Percentiles rank a stretch among this genome's conserved stretches.
Conservation (phyloP, 2,888 invertebrate genomes). For the Hyppa rectilinea region DNA sequence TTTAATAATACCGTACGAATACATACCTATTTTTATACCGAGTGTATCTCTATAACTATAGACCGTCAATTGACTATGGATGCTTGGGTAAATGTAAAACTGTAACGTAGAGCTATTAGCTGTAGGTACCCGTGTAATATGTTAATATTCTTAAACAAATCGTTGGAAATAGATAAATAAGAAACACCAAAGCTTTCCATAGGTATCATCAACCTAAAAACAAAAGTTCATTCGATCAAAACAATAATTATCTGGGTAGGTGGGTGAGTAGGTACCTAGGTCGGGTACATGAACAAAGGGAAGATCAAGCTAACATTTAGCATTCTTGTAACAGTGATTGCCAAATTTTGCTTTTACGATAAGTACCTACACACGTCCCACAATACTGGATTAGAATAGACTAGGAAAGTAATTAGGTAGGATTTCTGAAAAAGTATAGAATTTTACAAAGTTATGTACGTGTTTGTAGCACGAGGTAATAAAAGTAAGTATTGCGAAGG, state of each 20-base stretch:
- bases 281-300: neutral
- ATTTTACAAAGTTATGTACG: neutral
- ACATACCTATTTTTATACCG: slow-evolving; percentile 69
- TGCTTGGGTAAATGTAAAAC: slow-evolving; percentile 31
- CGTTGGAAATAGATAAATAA: neutral
- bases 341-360: neutral
- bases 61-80: slow-evolving; percentile 51
- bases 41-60: slow-evolving; percentile 44
- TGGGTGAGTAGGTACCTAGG: neutral
- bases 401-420: neutral
- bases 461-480: neutral
- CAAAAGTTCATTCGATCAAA: slow-evolving; percentile 12
- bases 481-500: neutral
- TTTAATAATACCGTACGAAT: slow-evolving; percentile 69
- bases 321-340: slow-evolving; percentile 10
- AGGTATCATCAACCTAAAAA: neutral
- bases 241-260: neutral
- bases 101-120: neutral
- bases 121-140: too few relatives aligned
- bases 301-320: slow-evolving; percentile 16
- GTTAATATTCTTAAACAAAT: neutral
- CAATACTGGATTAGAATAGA: neutral
- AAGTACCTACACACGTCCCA: neutral
- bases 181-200: slow-evolving; percentile 13
- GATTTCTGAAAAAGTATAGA: neutral